Base-by-base conservation (phyloP, 2,113 vertebrate species). In the Oryzias woworae region DNA sequence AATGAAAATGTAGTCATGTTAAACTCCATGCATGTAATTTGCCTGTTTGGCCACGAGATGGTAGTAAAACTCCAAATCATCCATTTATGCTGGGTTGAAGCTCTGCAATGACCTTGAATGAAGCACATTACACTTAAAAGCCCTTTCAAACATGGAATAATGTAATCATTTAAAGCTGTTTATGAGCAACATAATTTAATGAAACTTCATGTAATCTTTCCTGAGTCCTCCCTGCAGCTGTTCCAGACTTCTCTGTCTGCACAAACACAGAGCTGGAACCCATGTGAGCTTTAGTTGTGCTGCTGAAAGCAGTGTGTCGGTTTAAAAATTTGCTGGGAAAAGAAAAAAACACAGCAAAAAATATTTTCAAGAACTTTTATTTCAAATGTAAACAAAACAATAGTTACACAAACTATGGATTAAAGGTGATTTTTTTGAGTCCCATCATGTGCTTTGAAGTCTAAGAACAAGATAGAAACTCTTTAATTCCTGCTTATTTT, bases 311-410 rank as follows among this genome's bases (percentile, higher is more conserved):
- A 36, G 5, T 36, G 36, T 36, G 36, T 36, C 12, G 36, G 8
- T 36, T 8, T 7, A 36, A 36, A 36, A 10, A 36, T 6, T 6
- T 12, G 1, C 0, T 0, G 12, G 7, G 1, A 13, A 36, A 36
- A 18, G 22, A 36, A 48, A 14, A 5, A 63, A 42, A 70, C 44
- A 24, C 44, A 24, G 18, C 14, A 16, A 53, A 45, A 51, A 16
- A 14, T 57, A 24, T 69, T 80, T 87, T 85, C 77, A 85, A 76
- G 81, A 85, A 90, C 75, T 78, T 81, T 81, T 91, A 90, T 89
- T 89, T 90, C 82, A 90, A 91, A 87, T 84, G 85, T 90, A 89
- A 82, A 88, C 83, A 90, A 90, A 92, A 86, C 89, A 90, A 87
- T 86, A 89, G 87, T 88, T 87, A 90, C 87, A 90, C 73, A 88